These are phyloP conservation scores for Belgica antarctica DNA, from an alignment of 2,888 invertebrate genomes.

Conservation along the genomic window DNA sequence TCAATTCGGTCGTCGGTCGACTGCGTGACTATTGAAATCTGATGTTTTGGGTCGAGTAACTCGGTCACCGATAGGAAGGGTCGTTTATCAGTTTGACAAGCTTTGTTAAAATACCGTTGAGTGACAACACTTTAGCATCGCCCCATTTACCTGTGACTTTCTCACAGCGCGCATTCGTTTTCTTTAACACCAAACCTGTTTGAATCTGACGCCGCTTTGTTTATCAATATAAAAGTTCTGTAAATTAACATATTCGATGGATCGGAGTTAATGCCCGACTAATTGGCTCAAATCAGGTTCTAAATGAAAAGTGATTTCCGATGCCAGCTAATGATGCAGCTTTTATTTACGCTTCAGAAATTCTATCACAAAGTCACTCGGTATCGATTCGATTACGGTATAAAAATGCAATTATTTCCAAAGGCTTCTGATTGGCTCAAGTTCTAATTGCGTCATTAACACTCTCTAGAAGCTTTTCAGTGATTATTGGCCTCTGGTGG, in stretches of 20 bases:
- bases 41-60: too few species aligned
- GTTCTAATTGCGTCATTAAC: conserved; percentile 1
- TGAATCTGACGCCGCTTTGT: neutral
- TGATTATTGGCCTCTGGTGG: neutral
- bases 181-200: neutral
- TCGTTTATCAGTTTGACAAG: too few species aligned
- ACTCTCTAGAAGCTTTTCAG: conserved; percentile 15
- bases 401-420: conserved; percentile 15
- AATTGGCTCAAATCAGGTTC: conserved; percentile 8
- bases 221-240: neutral
- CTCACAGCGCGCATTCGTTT: neutral
- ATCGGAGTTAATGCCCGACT: conserved; percentile 8
- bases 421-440: neutral
- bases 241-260: conserved; percentile 1
- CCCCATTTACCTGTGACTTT: conserved; percentile 14
- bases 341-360: conserved; percentile 5
- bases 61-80: too few species aligned
- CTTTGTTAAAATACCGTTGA: too few species aligned
- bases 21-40: too few species aligned
- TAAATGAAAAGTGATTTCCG: neutral
- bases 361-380: neutral
- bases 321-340: neutral
- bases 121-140: too few species aligned
- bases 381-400: neutral
- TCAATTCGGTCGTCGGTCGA: too few species aligned